These are phyloP conservation scores for Notodonta ziczac DNA, from an alignment of 2,888 invertebrate genomes.

Conservation along the genomic window DNA sequence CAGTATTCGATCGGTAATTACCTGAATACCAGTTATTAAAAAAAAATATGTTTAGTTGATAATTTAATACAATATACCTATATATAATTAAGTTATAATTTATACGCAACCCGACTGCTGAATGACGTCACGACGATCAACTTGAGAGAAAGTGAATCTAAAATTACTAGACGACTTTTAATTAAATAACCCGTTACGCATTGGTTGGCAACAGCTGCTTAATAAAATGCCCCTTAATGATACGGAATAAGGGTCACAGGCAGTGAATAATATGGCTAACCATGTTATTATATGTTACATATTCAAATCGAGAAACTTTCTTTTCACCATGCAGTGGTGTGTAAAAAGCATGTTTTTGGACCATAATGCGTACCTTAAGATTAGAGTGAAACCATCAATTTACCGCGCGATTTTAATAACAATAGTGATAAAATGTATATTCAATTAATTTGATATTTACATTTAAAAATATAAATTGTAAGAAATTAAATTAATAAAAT, in stretches of 20 bases:
- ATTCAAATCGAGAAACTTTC: constrained; percentile 39
- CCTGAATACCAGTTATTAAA: too few relatives aligned
- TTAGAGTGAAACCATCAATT: too few relatives aligned
- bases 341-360: not conserved
- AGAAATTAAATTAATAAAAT: too few relatives aligned
- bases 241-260: constrained; percentile 12
- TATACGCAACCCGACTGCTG: not conserved
- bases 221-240: constrained; percentile 16
- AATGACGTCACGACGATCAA: constrained; percentile 24
- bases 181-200: constrained; percentile 23
- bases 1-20: too few relatives aligned
- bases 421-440: too few relatives aligned
- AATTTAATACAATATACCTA: too few relatives aligned
- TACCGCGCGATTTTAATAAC: too few relatives aligned
- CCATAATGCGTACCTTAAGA: not conserved
- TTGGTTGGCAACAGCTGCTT: not conserved
- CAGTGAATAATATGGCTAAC: constrained; percentile 7
- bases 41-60: too few relatives aligned
- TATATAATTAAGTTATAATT: not conserved
- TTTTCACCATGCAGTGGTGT: constrained; percentile 6
- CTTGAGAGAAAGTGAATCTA: constrained; percentile 44
- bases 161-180: constrained; percentile 31
- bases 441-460: too few relatives aligned
- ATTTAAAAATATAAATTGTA: too few relatives aligned
- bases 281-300: constrained; percentile 28